These are phyloP conservation scores for Lagorchestes hirsutus DNA, from an alignment of 2,797 vertebrate genomes.

Conservation along the genomic window DNA sequence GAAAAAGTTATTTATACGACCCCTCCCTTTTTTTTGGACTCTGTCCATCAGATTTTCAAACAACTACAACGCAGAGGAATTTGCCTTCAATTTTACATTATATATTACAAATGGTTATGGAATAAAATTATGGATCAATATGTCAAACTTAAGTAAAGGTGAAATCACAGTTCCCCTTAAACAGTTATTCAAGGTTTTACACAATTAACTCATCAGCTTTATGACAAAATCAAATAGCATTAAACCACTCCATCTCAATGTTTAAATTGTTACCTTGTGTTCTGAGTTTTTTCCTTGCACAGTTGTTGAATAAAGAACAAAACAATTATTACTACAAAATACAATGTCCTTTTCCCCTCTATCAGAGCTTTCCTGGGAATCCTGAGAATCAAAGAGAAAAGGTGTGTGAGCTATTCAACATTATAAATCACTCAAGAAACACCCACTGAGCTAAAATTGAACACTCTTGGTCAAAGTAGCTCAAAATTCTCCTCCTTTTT, in stretches of 20 bases:
- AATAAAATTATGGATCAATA: not conserved
- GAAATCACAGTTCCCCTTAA: not conserved
- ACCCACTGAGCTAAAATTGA: not conserved
- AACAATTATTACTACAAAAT: constrained; percentile 99
- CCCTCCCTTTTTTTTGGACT: not conserved
- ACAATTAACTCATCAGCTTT: not conserved
- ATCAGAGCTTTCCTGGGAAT: constrained; percentile 85
- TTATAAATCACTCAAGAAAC: not conserved
- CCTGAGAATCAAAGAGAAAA: constrained; percentile 81
- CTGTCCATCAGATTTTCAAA: not conserved
- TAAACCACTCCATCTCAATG: not conserved
- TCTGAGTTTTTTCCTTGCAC: constrained; percentile 90
- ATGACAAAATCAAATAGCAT: constrained; percentile 21
- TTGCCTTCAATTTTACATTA: not conserved
- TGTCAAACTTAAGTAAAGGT: not conserved
- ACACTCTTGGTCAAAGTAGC: not conserved
- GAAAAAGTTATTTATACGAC: not conserved
- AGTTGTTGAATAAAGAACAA: constrained; percentile 93
- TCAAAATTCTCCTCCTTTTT: not conserved
- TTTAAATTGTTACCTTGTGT: constrained; percentile 89
- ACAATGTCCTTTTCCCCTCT: constrained; percentile 91
- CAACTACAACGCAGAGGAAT: not conserved
- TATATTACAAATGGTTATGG: not conserved
- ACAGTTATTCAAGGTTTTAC: not conserved
- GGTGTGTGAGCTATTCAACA: not conserved